These are phyloP conservation scores for Lepidocyrtinus sp. DNA, from an alignment of 2,888 invertebrate genomes.

Conservation along the genomic window DNA sequence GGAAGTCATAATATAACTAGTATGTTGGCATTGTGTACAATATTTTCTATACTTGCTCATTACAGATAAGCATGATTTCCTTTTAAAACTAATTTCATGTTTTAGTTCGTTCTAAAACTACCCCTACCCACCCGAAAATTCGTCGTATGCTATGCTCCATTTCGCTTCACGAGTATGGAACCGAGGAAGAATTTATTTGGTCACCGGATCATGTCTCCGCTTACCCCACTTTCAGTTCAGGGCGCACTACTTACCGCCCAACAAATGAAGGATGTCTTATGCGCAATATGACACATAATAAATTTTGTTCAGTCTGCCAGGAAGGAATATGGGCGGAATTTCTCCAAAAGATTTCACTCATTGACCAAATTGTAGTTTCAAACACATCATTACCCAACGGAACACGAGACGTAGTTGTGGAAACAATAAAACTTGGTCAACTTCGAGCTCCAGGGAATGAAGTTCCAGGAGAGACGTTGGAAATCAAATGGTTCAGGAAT, in stretches of 20 bases:
- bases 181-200: conserved; percentile 53
- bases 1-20: conserved; percentile 63
- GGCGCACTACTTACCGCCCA: conserved; percentile 59
- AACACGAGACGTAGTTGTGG: conserved; percentile 41
- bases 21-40: neutral
- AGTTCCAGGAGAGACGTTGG: conserved; percentile 57
- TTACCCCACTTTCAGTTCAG: conserved; percentile 62
- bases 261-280: conserved; percentile 67
- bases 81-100: too few species aligned
- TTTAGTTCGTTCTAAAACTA: conserved; percentile 61
- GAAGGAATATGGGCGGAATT: conserved; percentile 68
- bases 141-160: conserved; percentile 67
- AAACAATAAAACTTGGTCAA: conserved; percentile 63
- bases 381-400: conserved; percentile 40
- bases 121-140: conserved; percentile 60
- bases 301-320: conserved; percentile 64
- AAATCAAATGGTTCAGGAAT: conserved; percentile 56
- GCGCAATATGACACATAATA: conserved; percentile 64
- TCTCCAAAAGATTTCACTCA: conserved; percentile 62
- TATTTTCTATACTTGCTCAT: too few species aligned
- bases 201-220: conserved; percentile 57
- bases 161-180: conserved; percentile 62
- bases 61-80: too few species aligned
- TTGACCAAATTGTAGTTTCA: conserved; percentile 57
- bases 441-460: conserved; percentile 60